These are phyloP conservation scores for Eleutherodactylus coqui DNA, from an alignment of 2,797 vertebrate genomes.

Conservation along the genomic window DNA sequence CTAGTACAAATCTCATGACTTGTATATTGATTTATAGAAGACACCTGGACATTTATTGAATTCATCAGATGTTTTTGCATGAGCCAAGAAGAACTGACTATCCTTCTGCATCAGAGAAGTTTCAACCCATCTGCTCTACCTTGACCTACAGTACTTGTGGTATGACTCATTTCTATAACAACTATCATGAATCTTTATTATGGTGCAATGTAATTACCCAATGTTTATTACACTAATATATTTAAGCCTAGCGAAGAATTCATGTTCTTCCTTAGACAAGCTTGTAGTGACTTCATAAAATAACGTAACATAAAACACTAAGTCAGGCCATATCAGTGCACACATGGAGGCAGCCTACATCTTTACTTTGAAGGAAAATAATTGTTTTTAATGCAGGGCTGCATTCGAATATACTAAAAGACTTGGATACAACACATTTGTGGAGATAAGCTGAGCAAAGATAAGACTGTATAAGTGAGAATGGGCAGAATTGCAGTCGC, in stretches of 20 bases:
- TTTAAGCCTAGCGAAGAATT: slow-evolving; percentile 14
- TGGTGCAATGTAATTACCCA: slow-evolving; percentile 32
- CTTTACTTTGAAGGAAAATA: neutral
- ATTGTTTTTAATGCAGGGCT: neutral
- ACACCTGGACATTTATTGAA: slow-evolving; percentile 24
- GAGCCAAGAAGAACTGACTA: slow-evolving; percentile 2
- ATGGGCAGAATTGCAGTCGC: neutral
- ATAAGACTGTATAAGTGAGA: no score
- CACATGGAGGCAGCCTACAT: neutral
- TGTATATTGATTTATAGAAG: slow-evolving; percentile 27
- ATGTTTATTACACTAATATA: slow-evolving; percentile 47
- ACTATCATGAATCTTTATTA: slow-evolving; percentile 32
- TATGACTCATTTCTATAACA: slow-evolving; percentile 36
- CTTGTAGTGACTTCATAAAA: slow-evolving; percentile 20
- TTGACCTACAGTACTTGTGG: slow-evolving; percentile 38
- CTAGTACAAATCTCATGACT: neutral
- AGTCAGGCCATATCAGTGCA: neutral
- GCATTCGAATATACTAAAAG: neutral
- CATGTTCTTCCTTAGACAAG: neutral
- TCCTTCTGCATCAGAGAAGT: slow-evolving; percentile 11
- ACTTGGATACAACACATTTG: no score
- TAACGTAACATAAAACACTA: neutral
- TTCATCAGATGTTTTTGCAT: neutral
- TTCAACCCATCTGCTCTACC: slow-evolving; percentile 30
- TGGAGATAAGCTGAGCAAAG: no score